Conservation (phyloP, 2,797 vertebrate genomes). For the Spheniscus humboldti region DNA sequence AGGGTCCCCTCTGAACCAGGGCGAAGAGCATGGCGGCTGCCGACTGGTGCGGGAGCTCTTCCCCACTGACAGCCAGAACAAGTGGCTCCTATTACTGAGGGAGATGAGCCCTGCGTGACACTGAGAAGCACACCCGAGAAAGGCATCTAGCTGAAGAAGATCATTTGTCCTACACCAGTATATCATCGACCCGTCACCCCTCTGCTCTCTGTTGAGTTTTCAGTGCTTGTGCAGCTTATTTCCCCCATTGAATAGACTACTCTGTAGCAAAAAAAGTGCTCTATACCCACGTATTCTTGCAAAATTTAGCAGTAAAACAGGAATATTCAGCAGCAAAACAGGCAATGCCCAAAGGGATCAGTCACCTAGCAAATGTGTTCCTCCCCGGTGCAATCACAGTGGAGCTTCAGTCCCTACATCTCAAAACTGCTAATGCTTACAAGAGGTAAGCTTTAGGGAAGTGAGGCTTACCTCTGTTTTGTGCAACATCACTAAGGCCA, state of each 20-base stretch:
- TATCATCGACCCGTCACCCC: accelerated
- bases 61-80: background rate
- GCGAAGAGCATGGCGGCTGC: accelerated
- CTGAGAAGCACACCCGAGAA: background rate
- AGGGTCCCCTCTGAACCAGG: background rate
- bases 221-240: background rate
- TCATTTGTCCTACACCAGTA: background rate
- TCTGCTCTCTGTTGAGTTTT: background rate
- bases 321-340: background rate
- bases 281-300: background rate
- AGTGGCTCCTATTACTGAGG: background rate
- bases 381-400: background rate
- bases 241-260: background rate
- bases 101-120: background rate
- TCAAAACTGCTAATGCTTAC: background rate
- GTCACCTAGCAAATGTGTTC: background rate
- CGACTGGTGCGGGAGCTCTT: accelerated
- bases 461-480: background rate
- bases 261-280: background rate
- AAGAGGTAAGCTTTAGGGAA: background rate
- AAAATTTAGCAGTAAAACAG: background rate
- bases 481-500: background rate
- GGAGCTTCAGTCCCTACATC: background rate
- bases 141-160: background rate
- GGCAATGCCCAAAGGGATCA: background rate